Conservation (phyloP, 2,888 invertebrate species). For the Andrena minutula region DNA sequence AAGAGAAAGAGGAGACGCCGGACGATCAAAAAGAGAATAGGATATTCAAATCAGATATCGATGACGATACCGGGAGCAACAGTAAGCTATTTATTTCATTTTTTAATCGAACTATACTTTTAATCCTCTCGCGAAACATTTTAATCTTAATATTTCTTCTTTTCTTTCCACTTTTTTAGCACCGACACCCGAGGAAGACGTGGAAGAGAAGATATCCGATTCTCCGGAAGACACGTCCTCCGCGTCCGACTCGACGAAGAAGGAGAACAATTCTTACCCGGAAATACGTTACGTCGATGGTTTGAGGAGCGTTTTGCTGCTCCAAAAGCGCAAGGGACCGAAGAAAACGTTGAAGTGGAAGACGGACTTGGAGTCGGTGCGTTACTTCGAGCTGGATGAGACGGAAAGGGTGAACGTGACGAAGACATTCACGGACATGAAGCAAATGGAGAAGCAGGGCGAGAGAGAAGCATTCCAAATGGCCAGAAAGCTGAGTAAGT, state of each 20-base stretch:
- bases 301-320: slow-evolving; percentile 91
- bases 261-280: slow-evolving; percentile 62
- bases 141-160: not conserved
- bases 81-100: slow-evolving; percentile 68
- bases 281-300: slow-evolving; percentile 86
- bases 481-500: slow-evolving; percentile 90
- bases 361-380: slow-evolving; percentile 93
- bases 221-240: slow-evolving; percentile 77
- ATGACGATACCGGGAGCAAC: slow-evolving; percentile 76
- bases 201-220: slow-evolving; percentile 76
- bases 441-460: slow-evolving; percentile 93
- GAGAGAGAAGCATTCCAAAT: slow-evolving; percentile 94
- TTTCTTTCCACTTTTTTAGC: slow-evolving; percentile 60
- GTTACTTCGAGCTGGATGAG: slow-evolving; percentile 97
- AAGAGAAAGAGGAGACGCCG: slow-evolving; percentile 76
- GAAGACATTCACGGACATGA: slow-evolving; percentile 96
- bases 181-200: slow-evolving; percentile 80
- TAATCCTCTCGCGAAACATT: not conserved
- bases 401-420: slow-evolving; percentile 98
- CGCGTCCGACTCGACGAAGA: slow-evolving; percentile 69
- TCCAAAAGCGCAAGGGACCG: slow-evolving; percentile 91
- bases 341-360: slow-evolving; percentile 94
- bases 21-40: slow-evolving; percentile 78
- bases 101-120: not conserved
- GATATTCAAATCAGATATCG: slow-evolving; percentile 65